A percentile compares a stretch with the other conserved stretches of the same genome.
Conservation (phyloP, 1,140 invertebrate genomes). For the Frieseomelitta varia region DNA sequence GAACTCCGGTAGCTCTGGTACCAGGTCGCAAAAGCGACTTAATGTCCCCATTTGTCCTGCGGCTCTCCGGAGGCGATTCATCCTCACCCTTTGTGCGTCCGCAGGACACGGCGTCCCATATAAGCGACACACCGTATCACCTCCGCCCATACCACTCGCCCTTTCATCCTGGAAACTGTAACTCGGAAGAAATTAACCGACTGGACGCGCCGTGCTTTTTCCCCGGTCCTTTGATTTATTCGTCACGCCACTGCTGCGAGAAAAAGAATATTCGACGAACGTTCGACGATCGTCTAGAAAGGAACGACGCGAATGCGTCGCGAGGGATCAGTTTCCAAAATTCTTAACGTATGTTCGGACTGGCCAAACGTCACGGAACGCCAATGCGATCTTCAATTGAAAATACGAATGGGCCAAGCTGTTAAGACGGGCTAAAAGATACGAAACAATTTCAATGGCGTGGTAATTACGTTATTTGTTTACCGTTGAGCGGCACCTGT, state of each 20-base stretch:
- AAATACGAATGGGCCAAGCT: neutral
- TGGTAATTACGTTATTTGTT: conserved; percentile 51
- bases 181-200: conserved; percentile 68
- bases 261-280: neutral
- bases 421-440: neutral
- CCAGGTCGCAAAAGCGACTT: conserved; percentile 69
- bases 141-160: conserved; percentile 40
- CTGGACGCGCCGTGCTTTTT: conserved; percentile 57
- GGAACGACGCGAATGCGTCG: too few relatives aligned
- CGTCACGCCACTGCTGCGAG: neutral
- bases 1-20: conserved; percentile 61
- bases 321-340: too few relatives aligned
- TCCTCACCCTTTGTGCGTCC: conserved; percentile 67
- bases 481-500: conserved; percentile 50
- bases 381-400: neutral
- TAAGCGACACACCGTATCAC: conserved; percentile 66
- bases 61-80: conserved; percentile 72
- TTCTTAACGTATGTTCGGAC: neutral
- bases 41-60: conserved; percentile 73
- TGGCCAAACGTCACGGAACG: neutral
- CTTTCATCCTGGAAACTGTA: conserved; percentile 55
- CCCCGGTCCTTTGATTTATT: conserved; percentile 48
- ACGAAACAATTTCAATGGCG: conserved; percentile 23
- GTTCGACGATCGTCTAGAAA: neutral
- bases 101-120: conserved; percentile 54